These are phyloP conservation scores for Dipodomys stephensi DNA, from an alignment of 2,113 vertebrate genomes.

Conservation along the genomic window DNA sequence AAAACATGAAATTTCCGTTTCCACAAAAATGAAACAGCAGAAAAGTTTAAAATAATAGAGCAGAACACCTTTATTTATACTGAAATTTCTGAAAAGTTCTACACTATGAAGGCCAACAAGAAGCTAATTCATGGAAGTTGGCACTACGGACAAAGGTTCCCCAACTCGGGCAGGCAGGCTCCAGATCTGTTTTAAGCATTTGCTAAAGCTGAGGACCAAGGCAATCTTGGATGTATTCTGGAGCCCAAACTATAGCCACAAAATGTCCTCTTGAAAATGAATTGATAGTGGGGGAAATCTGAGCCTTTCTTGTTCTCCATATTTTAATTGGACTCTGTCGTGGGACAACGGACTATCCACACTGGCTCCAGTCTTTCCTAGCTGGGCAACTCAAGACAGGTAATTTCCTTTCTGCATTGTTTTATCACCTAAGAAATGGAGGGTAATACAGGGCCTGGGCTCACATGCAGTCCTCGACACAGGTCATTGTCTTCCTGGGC, in stretches of 20 bases:
- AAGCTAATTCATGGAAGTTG: not conserved
- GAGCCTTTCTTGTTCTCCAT: not conserved
- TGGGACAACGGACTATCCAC: not conserved
- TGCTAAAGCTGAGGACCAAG: not conserved
- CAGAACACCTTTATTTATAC: not conserved
- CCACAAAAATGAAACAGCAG: not conserved
- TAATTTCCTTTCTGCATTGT: not conserved
- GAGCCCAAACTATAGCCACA: not conserved
- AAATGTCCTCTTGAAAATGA: not conserved
- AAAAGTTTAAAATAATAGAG: not conserved
- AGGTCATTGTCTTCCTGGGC: not conserved
- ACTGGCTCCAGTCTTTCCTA: not conserved
- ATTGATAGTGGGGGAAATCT: not conserved
- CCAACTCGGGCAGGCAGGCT: not conserved
- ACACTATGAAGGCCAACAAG: not conserved
- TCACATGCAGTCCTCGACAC: not conserved
- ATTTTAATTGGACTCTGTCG: not conserved
- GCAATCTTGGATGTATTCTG: not conserved
- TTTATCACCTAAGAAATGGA: not conserved
- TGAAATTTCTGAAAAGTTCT: conserved; percentile 18
- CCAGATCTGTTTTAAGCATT: not conserved
- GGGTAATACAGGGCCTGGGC: not conserved
- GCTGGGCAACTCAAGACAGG: not conserved
- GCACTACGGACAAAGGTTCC: not conserved
- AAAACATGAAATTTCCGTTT: not conserved